phyloP scores from a whole-genome alignment of 2,888 invertebrate genomes.

The Dilophus febrilis region DNA sequence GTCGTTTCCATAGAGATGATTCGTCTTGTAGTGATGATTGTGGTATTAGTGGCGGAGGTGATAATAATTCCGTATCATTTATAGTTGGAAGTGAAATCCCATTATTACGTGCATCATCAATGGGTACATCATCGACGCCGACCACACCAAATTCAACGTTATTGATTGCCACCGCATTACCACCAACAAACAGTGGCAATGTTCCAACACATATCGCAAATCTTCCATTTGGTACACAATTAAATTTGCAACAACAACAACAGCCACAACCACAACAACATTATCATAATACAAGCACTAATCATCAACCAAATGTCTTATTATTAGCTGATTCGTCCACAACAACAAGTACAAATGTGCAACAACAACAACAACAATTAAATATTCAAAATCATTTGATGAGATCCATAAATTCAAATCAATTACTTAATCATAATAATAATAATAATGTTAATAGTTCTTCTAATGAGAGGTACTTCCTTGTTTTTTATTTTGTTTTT shows the following conservation, averaged over 20 bases:
- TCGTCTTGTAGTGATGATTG: conserved; percentile 24
- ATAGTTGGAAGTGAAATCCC: conserved; percentile 8
- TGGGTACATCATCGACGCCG: conserved; percentile 9
- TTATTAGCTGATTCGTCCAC: background rate
- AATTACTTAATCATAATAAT: too few species aligned
- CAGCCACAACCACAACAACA: too few species aligned
- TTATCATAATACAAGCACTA: too few species aligned
- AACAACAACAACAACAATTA: background rate
- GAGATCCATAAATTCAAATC: too few species aligned
- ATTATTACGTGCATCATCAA: background rate
- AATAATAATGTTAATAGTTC: too few species aligned
- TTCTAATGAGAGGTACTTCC: too few species aligned
- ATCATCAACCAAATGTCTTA: background rate
- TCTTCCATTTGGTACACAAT: background rate
- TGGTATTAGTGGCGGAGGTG: conserved; percentile 17
- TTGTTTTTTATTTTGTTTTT: too few species aligned
- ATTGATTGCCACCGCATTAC: conserved; percentile 10
- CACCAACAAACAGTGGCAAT: background rate
- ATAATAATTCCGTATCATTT: conserved; percentile 17
- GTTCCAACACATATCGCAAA: background rate
- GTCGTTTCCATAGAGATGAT: conserved; percentile 20
- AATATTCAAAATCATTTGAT: background rate
- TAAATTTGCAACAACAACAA: too few species aligned
- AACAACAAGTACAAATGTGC: background rate
- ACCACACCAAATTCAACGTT: conserved; percentile 10